phyloP scores from a whole-genome alignment of 1,140 invertebrate genomes.

The Glomeris maerens region DNA sequence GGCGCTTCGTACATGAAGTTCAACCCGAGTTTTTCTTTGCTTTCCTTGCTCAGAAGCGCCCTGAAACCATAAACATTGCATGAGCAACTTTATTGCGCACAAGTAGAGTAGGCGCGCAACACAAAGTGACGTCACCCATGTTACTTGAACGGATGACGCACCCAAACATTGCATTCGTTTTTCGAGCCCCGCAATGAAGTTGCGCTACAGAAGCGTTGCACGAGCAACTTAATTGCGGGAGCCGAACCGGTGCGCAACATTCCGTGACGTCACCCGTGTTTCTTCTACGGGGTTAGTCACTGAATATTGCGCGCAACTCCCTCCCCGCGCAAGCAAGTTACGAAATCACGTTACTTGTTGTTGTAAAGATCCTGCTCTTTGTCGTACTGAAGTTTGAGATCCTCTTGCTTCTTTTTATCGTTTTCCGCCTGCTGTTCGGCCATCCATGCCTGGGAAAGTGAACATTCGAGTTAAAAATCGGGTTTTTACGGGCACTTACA shows the following conservation, averaged over 20 bases:
- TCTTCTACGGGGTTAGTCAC: too few relatives aligned
- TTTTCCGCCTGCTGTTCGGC: conserved; percentile 94
- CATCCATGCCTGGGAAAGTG: conserved; percentile 82
- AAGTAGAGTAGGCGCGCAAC: not conserved
- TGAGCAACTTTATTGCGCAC: not conserved
- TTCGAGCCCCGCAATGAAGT: too few relatives aligned
- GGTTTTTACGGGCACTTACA: too few relatives aligned
- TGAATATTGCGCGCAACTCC: too few relatives aligned
- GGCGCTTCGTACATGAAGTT: conserved; percentile 99
- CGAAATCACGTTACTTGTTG: conserved; percentile 57
- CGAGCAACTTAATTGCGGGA: too few relatives aligned
- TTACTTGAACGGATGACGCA: too few relatives aligned
- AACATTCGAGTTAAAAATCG: not conserved
- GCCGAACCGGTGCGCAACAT: too few relatives aligned
- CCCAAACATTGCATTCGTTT: too few relatives aligned
- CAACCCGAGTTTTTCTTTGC: conserved; percentile 95
- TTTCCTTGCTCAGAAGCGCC: conserved; percentile 91
- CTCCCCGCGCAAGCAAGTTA: too few relatives aligned
- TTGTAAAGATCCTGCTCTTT: conserved; percentile 97
- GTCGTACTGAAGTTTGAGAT: conserved; percentile 89
- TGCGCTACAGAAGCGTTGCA: too few relatives aligned
- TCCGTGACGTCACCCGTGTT: too few relatives aligned
- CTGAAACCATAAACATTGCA: conserved; percentile 36
- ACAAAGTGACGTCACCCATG: too few relatives aligned
- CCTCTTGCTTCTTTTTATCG: conserved; percentile 96